Conservation (phyloP, 2,797 vertebrate species). For the Peromyscus melanophrys region DNA sequence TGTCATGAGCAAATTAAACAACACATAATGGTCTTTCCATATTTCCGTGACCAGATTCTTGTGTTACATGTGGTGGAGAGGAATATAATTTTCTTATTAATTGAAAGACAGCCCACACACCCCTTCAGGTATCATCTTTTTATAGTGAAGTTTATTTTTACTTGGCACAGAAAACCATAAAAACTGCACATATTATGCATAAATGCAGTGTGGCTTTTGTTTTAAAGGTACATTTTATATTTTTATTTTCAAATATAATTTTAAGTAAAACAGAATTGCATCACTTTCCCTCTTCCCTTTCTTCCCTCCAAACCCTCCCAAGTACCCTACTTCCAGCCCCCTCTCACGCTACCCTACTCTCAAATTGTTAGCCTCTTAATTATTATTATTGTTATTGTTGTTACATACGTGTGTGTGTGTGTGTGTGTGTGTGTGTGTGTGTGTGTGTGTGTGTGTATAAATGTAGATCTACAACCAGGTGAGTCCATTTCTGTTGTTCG, state of each 20-base stretch:
- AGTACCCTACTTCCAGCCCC: neutral
- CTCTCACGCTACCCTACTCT: neutral
- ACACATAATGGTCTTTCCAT: neutral
- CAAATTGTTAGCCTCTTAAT: neutral
- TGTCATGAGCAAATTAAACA: neutral
- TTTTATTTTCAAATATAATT: neutral
- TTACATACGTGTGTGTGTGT: neutral
- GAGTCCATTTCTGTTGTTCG: neutral
- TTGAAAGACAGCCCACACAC: conserved; percentile 5
- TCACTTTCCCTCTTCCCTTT: neutral
- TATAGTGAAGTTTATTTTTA: neutral
- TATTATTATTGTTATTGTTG: neutral
- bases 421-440: too few species aligned
- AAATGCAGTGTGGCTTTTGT: neutral
- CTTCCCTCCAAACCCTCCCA: neutral
- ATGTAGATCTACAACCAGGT: neutral
- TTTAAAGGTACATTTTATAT: neutral
- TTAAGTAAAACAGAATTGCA: neutral
- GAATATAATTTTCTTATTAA: conserved; percentile 32
- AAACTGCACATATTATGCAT: neutral
- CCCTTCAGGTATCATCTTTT: neutral
- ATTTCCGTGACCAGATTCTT: conserved; percentile 32
- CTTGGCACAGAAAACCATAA: neutral
- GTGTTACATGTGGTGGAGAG: neutral
- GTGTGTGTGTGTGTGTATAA: neutral